phyloP scores from a whole-genome alignment of 2,113 vertebrate species.

The Budorcas taxicolor region DNA sequence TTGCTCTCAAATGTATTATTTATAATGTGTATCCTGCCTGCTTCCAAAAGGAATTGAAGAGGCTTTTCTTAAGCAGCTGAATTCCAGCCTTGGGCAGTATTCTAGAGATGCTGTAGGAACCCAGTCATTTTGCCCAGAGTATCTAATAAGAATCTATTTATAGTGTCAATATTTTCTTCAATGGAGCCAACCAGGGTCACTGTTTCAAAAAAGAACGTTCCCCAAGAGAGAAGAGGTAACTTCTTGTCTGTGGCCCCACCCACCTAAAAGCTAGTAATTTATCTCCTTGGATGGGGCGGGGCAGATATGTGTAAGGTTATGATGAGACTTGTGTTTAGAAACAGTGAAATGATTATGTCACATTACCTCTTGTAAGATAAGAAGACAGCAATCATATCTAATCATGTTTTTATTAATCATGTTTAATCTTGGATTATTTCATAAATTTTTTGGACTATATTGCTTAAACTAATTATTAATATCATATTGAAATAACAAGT shows the following conservation, averaged over 20 bases:
- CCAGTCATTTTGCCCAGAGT: conserved; percentile 16
- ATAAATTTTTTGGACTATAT: background rate
- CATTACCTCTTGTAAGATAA: conserved; percentile 11
- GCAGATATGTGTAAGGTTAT: background rate
- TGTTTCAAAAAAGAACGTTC: conserved; percentile 52
- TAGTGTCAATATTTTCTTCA: conserved; percentile 30
- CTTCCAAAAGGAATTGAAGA: conserved; percentile 45
- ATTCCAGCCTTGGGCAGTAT: background rate
- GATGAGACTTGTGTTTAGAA: conserved; percentile 33
- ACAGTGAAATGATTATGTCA: conserved; percentile 27
- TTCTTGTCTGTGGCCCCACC: conserved; percentile 43
- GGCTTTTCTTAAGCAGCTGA: conserved; percentile 9
- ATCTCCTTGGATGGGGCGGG: background rate
- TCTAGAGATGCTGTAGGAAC: background rate
- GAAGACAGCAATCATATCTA: background rate
- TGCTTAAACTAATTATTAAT: conserved; percentile 30
- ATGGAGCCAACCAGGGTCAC: background rate
- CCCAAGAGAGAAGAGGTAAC: background rate
- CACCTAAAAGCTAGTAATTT: conserved; percentile 39
- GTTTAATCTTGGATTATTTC: conserved; percentile 21
- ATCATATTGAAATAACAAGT: conserved; percentile 21
- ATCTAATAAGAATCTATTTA: conserved; percentile 34
- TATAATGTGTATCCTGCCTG: background rate
- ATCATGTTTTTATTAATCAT: conserved; percentile 37
- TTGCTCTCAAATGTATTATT: background rate